Evolutionary conservation across 2,888 invertebrate genomes (phyloP), one percentile per base, ranked within the genome.

Genomic region (Furcula furcula): DNA sequence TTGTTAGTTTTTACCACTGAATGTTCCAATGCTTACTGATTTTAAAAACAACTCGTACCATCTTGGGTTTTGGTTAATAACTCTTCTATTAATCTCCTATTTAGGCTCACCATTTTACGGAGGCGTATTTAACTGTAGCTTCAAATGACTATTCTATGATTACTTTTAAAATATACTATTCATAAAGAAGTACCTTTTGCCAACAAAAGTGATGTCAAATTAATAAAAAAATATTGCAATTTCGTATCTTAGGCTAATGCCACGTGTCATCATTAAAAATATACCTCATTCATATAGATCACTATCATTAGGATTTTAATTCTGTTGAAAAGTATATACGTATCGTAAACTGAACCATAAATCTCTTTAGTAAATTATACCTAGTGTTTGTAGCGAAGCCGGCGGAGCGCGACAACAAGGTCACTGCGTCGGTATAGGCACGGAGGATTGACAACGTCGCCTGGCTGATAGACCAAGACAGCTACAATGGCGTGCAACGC

Each of bases 321-420:
- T 36, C 48, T 42, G 30, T 31, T 37, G 26, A 27, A 36, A 47
- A 50, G 20, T 65, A 58, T 60, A 54, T 48, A 37, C 33, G 31
- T n/a, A 37, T 39, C 45, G 41, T 60, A 59, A 66, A 67, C 65
- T 57, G 4, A 52, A 52, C 48, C 55, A 64, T 69, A 70, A 68
- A 66, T 66, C 59, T 65, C 50, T 30, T 7, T 22, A 57, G 54
- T 67, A n/a, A 70, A 71, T 75, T 69, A 75, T 68, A 73, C 71
- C 70, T 70, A 61, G 58, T 56, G 45, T 55, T 57, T 54, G 55
- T 61, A 61, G 40, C 63, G 58, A 62, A 63, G 60, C 57, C 59
- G 71, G 58, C 67, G 55, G 67, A 77, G 67, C 76, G 70, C 69
- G 61, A 61, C 69, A 67, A 75, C 85, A 85, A 85, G 86, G 86